Percentiles rank a stretch among this genome's conserved stretches.
phyloP scores from a whole-genome alignment of 2,797 vertebrate species.

The Intellagama lesueurii region DNA sequence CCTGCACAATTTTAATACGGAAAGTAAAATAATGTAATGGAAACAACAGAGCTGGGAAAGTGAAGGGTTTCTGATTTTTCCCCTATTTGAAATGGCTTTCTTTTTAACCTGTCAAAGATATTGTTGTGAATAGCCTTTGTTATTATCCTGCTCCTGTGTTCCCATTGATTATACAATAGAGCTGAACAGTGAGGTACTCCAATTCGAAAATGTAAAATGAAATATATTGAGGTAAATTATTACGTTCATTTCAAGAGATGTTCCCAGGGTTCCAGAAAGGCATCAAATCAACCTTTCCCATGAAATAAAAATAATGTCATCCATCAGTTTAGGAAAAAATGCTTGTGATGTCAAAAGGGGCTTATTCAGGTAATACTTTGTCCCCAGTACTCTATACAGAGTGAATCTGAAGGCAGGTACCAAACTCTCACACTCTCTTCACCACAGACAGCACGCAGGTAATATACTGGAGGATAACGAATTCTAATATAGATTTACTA shows the following conservation, averaged over 20 bases:
- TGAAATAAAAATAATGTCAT: slow-evolving; percentile 2
- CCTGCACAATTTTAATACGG: slow-evolving; percentile 5
- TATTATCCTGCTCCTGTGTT: background rate
- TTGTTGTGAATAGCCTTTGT: background rate
- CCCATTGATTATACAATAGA: slow-evolving; percentile 19
- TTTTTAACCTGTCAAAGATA: slow-evolving; percentile 33
- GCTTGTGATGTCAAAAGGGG: background rate
- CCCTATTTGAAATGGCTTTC: background rate
- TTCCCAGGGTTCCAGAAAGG: background rate
- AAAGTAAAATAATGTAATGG: slow-evolving; percentile 4
- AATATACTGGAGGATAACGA: background rate
- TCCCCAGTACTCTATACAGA: background rate
- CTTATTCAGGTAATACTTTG: background rate
- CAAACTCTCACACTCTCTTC: background rate
- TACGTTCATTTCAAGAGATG: slow-evolving; percentile 11
- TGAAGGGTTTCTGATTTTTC: slow-evolving; percentile 4
- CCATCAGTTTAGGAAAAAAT: background rate
- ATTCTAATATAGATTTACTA: background rate
- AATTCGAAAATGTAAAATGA: slow-evolving; percentile 18
- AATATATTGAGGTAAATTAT: slow-evolving; percentile 26
- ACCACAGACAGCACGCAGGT: background rate
- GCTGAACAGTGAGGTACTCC: slow-evolving; percentile 12
- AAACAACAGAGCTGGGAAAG: background rate
- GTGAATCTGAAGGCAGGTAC: background rate
- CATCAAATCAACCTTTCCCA: background rate